Percentiles rank a stretch among this genome's conserved stretches.
Conservation (phyloP, 2,113 vertebrate genomes). For the Brachyhypopomus occidentalis region DNA sequence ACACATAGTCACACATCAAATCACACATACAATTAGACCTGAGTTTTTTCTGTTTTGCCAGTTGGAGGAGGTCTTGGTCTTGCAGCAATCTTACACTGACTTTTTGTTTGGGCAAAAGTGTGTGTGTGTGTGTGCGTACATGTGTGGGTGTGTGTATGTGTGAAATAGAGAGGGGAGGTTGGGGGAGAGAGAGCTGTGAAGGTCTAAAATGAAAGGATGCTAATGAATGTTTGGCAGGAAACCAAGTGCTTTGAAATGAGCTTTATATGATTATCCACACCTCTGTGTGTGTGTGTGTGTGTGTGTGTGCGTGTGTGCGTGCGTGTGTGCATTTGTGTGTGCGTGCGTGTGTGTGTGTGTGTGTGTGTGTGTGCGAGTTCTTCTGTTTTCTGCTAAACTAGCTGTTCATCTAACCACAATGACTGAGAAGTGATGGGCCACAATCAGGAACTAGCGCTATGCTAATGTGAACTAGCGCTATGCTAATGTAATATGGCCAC, state of each 20-base stretch:
- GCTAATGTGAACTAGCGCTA: not conserved
- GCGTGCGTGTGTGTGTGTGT: not conserved
- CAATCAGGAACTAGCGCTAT: not conserved
- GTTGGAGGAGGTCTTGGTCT: not conserved
- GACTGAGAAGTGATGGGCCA: slow-evolving; percentile 71
- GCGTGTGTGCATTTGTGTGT: not conserved
- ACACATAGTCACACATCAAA: too few species aligned
- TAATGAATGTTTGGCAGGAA: slow-evolving; percentile 36
- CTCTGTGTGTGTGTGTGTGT: slow-evolving; percentile 3
- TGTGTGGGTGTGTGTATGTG: not conserved
- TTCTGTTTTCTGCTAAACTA: slow-evolving; percentile 6
- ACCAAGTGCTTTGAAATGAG: slow-evolving; percentile 12
- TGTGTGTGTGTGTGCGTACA: not conserved
- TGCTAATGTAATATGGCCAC: not conserved
- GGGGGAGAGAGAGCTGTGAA: not conserved
- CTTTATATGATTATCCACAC: slow-evolving; percentile 24
- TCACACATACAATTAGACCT: not conserved
- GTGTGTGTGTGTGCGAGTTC: not conserved
- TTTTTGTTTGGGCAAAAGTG: not conserved
- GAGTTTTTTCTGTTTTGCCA: not conserved
- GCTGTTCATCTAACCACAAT: not conserved
- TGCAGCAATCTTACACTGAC: not conserved
- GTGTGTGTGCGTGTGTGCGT: slow-evolving; percentile 1
- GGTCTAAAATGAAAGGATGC: slow-evolving; percentile 18
- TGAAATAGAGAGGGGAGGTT: not conserved